Conservation (phyloP, 2,113 vertebrate genomes). For the Vicugna pacos region DNA sequence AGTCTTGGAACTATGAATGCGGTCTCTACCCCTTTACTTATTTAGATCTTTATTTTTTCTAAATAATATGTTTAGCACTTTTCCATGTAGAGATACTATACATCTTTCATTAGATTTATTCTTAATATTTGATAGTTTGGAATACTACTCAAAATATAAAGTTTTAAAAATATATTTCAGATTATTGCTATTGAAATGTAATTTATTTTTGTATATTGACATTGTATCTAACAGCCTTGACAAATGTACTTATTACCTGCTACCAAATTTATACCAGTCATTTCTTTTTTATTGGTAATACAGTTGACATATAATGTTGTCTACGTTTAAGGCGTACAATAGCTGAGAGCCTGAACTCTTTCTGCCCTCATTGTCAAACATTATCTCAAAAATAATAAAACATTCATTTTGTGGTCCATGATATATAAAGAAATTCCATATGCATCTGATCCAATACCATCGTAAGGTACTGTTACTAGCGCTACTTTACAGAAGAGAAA, state of each 20-base stretch:
- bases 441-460: background rate
- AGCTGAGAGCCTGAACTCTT: background rate
- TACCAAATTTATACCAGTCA: background rate
- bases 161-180: background rate
- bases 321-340: background rate
- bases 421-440: background rate
- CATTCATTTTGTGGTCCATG: background rate
- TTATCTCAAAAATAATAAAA: background rate
- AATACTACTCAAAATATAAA: background rate
- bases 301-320: too few relatives aligned
- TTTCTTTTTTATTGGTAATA: background rate
- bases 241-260: background rate
- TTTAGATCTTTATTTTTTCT: background rate
- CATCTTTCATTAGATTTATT: background rate
- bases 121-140: background rate
- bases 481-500: background rate
- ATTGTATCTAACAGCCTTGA: background rate
- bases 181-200: background rate
- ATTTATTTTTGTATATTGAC: too few relatives aligned
- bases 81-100: background rate
- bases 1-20: background rate
- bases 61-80: background rate
- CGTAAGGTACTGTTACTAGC: background rate
- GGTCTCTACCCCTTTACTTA: background rate
- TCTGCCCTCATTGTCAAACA: background rate